These are phyloP conservation scores for Exaiptasia diaphana DNA, from an alignment of 64 coral and sea anemone genomes.

Conservation along the genomic window DNA sequence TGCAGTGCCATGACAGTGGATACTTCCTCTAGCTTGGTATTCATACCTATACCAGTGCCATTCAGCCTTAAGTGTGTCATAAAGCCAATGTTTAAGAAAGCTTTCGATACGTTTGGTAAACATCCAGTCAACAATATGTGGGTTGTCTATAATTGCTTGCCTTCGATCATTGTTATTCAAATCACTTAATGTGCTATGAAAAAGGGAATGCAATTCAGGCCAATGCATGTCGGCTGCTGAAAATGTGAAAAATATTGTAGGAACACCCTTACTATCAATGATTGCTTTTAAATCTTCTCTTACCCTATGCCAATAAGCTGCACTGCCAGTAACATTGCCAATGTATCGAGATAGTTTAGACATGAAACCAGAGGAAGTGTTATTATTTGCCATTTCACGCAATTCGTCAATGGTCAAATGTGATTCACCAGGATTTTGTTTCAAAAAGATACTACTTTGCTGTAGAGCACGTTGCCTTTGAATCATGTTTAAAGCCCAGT, in stretches of 20 bases:
- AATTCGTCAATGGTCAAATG: constrained; percentile 9
- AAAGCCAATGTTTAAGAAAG: constrained; percentile 36
- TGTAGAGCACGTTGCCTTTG: neutral
- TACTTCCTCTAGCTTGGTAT: constrained; percentile 22
- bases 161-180: neutral
- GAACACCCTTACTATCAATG: constrained; percentile 21
- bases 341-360: neutral
- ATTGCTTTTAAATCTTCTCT: constrained; percentile 30
- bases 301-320: constrained; percentile 1
- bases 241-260: constrained; percentile 49
- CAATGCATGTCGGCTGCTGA: constrained; percentile 42
- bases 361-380: neutral
- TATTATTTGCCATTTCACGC: neutral
- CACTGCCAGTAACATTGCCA: constrained; percentile 3
- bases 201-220: constrained; percentile 29
- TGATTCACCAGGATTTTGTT: constrained; percentile 2
- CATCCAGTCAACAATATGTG: constrained; percentile 38
- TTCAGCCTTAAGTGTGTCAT: constrained; percentile 19
- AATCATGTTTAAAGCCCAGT: constrained; percentile 33
- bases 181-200: too few species aligned
- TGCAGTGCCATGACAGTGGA: constrained; percentile 42
- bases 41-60: constrained; percentile 59
- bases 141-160: constrained; percentile 24
- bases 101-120: constrained; percentile 28
- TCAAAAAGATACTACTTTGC: neutral